Evolutionary conservation across 2,888 invertebrate genomes (phyloP).

Genomic region (Osmoderma eremita): DNA sequence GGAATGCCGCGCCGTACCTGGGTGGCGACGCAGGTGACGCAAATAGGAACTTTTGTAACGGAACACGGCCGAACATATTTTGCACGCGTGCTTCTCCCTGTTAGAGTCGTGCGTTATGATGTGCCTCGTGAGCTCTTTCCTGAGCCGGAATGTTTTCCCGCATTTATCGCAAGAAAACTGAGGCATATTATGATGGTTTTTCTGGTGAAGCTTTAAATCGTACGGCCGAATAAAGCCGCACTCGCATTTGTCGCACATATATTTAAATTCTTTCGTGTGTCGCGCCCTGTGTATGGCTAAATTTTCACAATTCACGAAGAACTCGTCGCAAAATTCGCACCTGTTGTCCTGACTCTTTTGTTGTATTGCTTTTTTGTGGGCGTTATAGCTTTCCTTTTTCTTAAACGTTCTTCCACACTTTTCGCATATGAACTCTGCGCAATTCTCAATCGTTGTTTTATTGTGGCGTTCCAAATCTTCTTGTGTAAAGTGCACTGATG

Average conservation of each 20-base stretch:
- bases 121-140: constrained; percentile 26
- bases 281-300: constrained; percentile 45
- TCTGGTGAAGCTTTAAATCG: constrained; percentile 43
- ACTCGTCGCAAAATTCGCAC: too few relatives aligned
- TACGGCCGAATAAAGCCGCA: constrained; percentile 48
- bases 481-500: too few relatives aligned
- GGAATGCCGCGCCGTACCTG: constrained; percentile 50
- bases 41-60: constrained; percentile 64
- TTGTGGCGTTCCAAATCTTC: too few relatives aligned
- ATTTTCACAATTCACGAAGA: too few relatives aligned
- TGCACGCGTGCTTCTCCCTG: constrained; percentile 66
- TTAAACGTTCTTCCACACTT: too few relatives aligned
- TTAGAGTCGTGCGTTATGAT: constrained; percentile 50
- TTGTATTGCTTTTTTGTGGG: neutral
- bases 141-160: constrained; percentile 58
- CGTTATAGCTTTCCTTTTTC: too few relatives aligned
- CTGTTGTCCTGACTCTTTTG: constrained; percentile 51
- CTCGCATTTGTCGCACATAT: constrained; percentile 49
- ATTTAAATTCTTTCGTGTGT: constrained; percentile 46
- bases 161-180: constrained; percentile 57
- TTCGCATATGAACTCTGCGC: too few relatives aligned
- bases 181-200: constrained; percentile 47
- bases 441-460: too few relatives aligned
- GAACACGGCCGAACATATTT: constrained; percentile 66
- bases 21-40: constrained; percentile 41